Evolutionary conservation across 2,797 vertebrate species (phyloP).

Genomic region (Onychomys arenicola): DNA sequence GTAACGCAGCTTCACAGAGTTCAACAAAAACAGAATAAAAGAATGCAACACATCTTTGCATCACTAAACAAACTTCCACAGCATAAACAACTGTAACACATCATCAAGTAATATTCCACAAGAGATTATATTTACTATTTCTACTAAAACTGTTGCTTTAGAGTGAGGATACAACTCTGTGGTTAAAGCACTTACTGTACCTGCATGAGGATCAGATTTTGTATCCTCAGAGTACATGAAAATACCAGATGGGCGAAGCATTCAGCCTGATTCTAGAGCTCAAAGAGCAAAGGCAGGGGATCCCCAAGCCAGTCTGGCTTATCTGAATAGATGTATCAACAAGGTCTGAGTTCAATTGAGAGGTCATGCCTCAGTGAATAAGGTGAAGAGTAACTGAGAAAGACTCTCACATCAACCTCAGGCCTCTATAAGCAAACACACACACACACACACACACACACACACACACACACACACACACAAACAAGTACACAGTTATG

Average conservation of each 20-base stretch:
- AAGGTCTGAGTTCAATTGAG: not conserved
- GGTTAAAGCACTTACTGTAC: not conserved
- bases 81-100: too few species aligned
- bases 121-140: not conserved
- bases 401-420: not conserved
- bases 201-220: not conserved
- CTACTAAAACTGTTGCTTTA: not conserved
- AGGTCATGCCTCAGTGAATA: not conserved
- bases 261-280: not conserved
- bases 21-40: too few species aligned
- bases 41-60: too few species aligned
- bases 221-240: not conserved
- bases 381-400: not conserved
- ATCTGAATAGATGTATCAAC: not conserved
- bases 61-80: too few species aligned
- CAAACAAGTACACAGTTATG: too few species aligned
- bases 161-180: too few species aligned
- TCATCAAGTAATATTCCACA: too few species aligned
- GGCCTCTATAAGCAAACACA: too few species aligned
- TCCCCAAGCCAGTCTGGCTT: too few species aligned
- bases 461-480: too few species aligned
- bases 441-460: not conserved
- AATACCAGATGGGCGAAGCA: too few species aligned
- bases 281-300: not conserved
- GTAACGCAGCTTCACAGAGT: too few species aligned